Base-by-base conservation (phyloP, 1,140 invertebrate genomes). In the Pseudomyrmex flavicornis region DNA sequence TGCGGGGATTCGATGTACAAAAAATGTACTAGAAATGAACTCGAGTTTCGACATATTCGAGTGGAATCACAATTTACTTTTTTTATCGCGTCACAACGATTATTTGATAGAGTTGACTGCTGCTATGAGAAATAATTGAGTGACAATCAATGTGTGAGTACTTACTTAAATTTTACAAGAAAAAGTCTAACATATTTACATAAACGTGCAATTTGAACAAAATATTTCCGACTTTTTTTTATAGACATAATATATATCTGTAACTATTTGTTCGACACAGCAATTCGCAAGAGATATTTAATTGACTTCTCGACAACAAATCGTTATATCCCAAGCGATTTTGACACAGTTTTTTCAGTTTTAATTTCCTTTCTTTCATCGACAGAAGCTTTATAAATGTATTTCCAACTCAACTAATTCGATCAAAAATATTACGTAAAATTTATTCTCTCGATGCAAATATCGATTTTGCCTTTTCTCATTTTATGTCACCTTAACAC, bases 61-160 rank as follows among this genome's bases (percentile, higher is more conserved):
- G 35, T 48, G 70, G 12, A 15, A 84, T 61, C 76, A 79, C 76
- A 79, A 84, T 89, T 89, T 79, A 69, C 54, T 13, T 52, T 79
- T 86, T 86, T 89, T 88, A 82, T 86, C 50, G 56, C 44, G n/a
- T 35, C 56, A 68, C 62, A 79, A 68, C 17, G 65, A 35, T 35
- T 4, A 35, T 35, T 35, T 35, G 5, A 35, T 7, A 35, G 5
- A 0, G 3, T 26, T 26, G 35, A 35, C 35, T 5, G 35, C 35
- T 35, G 3, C 35, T 35, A 5, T 35, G 5, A 35, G 58, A 80
- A 87, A 82, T 88, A 89, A 91, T 90, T 90, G 58, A 89, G 87
- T 85, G 89, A 82, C 70, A 58, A 88, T 89, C 80, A 52, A 83
- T 90, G 88, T 87, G 88, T 35, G 5, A 35, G 0, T 35, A 5